Evolutionary conservation across 2,888 invertebrate species (phyloP).

Genomic region (Dasypogon diadema): DNA sequence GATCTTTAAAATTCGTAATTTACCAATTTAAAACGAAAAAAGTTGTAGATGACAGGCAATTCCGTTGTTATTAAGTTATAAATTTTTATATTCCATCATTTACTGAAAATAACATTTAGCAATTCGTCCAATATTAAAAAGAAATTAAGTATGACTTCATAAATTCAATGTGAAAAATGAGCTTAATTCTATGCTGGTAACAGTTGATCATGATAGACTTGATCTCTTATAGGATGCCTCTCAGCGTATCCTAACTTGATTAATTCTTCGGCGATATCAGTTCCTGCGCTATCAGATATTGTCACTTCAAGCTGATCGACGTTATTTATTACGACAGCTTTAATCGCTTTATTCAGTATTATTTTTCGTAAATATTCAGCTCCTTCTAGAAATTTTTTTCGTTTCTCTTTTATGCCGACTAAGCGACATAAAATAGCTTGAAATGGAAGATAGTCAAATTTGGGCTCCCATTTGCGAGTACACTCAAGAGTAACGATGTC

Average conservation of each 20-base stretch:
- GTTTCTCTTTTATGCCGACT: conserved; percentile 13
- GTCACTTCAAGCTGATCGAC: background rate
- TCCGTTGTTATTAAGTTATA: too few relatives aligned
- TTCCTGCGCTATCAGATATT: background rate
- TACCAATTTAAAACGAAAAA: too few relatives aligned
- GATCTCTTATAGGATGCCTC: background rate
- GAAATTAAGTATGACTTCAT: too few relatives aligned
- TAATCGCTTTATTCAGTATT: background rate
- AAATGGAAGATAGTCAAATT: conserved; percentile 29
- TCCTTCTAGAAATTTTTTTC: background rate
- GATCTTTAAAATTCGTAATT: too few relatives aligned
- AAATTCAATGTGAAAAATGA: too few relatives aligned
- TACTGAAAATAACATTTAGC: too few relatives aligned
- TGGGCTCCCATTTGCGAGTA: conserved; percentile 20
- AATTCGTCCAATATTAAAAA: too few relatives aligned
- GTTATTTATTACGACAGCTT: conserved; percentile 15
- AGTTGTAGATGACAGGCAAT: too few relatives aligned
- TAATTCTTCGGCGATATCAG: conserved; percentile 1
- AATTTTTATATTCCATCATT: too few relatives aligned
- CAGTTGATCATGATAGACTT: background rate
- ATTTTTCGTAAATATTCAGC: background rate
- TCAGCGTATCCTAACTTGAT: background rate
- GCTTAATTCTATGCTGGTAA: conserved; percentile 52
- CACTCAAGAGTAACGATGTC: background rate
- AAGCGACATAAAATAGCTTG: conserved; percentile 30